Evolutionary conservation across 2,797 vertebrate genomes (phyloP).

Genomic region (Peromyscus aztecus): DNA sequence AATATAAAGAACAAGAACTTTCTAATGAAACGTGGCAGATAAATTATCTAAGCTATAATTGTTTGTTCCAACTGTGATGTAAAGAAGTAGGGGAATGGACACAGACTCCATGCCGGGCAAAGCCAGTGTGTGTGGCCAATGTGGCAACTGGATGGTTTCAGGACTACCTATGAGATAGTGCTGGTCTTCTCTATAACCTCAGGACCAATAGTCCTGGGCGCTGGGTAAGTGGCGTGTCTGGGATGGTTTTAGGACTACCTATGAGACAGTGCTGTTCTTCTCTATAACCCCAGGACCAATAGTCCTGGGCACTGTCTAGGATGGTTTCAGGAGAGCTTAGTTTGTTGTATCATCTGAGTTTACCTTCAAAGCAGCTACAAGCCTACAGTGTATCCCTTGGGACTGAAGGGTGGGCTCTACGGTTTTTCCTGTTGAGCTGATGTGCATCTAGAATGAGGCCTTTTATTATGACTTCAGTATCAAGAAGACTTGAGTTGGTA

Average conservation of each 20-base stretch:
- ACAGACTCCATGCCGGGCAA: background rate
- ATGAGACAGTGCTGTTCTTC: background rate
- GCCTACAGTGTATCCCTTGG: background rate
- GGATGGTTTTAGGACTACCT: background rate
- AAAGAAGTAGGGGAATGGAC: background rate
- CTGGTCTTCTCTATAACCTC: background rate
- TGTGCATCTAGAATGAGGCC: background rate
- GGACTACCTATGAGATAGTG: background rate
- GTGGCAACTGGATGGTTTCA: background rate
- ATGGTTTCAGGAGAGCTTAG: background rate
- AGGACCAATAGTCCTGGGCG: background rate
- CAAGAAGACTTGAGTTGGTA: background rate
- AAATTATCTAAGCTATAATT: background rate
- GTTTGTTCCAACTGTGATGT: background rate
- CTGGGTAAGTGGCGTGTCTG: background rate
- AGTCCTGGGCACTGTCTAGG: background rate
- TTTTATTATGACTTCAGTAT: background rate
- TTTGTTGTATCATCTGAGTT: background rate
- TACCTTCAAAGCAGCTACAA: background rate
- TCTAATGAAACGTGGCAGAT: background rate
- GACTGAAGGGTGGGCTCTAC: background rate
- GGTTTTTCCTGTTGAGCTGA: background rate
- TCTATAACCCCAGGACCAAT: background rate
- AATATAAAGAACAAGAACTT: slow-evolving; percentile 12
- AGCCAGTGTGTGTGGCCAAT: background rate